These are phyloP conservation scores for Hylaeus anthracinus DNA, from an alignment of 1,140 invertebrate genomes.

Conservation along the genomic window DNA sequence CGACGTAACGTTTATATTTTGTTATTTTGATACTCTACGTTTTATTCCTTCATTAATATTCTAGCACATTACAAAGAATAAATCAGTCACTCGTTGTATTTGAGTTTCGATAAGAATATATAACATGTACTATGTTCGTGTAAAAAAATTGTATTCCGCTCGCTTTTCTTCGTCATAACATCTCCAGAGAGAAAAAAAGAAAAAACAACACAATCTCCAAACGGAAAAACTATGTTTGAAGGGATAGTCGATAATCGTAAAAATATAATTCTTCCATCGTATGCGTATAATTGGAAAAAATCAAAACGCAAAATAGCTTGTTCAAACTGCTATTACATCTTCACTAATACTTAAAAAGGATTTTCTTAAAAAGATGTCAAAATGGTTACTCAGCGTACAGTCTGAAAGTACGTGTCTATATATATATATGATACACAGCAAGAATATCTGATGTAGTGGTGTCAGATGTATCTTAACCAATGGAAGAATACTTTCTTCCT, in stretches of 20 bases:
- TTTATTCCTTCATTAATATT: background rate
- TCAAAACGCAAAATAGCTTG: slow-evolving; percentile 2
- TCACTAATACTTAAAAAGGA: slow-evolving; percentile 36
- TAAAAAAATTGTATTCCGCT: slow-evolving; percentile 30
- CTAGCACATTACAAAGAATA: slow-evolving; percentile 35
- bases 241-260: slow-evolving; percentile 11
- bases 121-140: slow-evolving; percentile 36
- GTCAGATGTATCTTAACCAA: slow-evolving; percentile 41
- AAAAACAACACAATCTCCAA: slow-evolving; percentile 7
- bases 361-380: slow-evolving; percentile 26
- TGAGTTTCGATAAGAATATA: slow-evolving; percentile 24
- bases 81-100: slow-evolving; percentile 45
- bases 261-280: slow-evolving; percentile 14
- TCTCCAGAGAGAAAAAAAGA: background rate
- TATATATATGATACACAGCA: slow-evolving; percentile 53
- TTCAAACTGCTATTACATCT: slow-evolving; percentile 2
- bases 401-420: slow-evolving; percentile 47
- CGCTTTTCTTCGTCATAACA: background rate
- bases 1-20: slow-evolving; percentile 20
- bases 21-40: slow-evolving; percentile 23
- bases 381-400: slow-evolving; percentile 33
- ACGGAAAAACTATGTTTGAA: slow-evolving; percentile 15
- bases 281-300: background rate
- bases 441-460: slow-evolving; percentile 42
- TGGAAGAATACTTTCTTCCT: slow-evolving; percentile 34